phyloP scores from a whole-genome alignment of 2,113 vertebrate genomes.

The Notothenia rossii region DNA sequence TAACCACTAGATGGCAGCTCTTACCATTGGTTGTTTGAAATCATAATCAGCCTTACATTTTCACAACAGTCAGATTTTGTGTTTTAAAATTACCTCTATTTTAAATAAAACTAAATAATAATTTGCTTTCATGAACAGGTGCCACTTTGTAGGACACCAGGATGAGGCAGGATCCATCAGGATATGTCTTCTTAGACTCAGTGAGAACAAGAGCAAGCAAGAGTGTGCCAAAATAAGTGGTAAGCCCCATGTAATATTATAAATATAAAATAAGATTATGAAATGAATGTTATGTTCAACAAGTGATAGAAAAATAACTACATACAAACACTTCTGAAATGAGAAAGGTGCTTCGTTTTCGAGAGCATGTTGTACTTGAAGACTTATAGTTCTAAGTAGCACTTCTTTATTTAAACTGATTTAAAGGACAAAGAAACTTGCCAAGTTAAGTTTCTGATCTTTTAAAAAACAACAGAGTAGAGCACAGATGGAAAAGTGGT shows the following conservation, averaged over 20 bases:
- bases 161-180: slow-evolving; percentile 22
- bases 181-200: slow-evolving; percentile 28
- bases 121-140: slow-evolving; percentile 58
- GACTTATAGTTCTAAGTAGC: background rate
- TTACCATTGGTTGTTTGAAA: slow-evolving; percentile 57
- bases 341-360: no score
- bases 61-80: slow-evolving; percentile 14
- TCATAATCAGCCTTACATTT: slow-evolving; percentile 7
- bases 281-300: background rate
- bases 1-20: slow-evolving; percentile 76
- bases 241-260: slow-evolving; percentile 25
- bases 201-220: slow-evolving; percentile 39
- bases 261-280: background rate
- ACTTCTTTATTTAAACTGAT: background rate
- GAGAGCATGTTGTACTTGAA: background rate
- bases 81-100: slow-evolving; percentile 29
- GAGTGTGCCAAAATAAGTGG: slow-evolving; percentile 24
- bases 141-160: slow-evolving; percentile 48
- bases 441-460: slow-evolving; percentile 41
- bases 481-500: slow-evolving; percentile 21
- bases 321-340: background rate
- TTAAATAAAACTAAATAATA: slow-evolving; percentile 16
- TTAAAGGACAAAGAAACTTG: background rate
- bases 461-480: slow-evolving; percentile 26
- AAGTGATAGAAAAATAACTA: background rate